Evolutionary conservation across 2,113 vertebrate genomes (phyloP).

Genomic region (Microcebus ravelobensis): DNA sequence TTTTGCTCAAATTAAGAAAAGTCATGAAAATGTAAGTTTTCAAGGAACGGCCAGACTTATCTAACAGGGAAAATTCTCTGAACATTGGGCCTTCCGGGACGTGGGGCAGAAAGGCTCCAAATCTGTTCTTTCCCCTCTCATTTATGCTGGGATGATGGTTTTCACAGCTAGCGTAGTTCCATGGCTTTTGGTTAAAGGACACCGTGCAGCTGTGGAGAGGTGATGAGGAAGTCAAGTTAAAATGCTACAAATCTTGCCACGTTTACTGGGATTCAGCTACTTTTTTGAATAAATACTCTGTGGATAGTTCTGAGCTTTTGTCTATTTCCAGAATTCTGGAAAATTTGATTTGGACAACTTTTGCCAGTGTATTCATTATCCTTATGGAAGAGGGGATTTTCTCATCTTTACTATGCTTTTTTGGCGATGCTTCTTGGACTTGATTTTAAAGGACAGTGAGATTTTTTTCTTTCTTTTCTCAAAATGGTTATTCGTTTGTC

Average conservation of each 20-base stretch:
- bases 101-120: no score
- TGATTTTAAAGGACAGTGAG: neutral
- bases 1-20: neutral
- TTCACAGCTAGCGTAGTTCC: no score
- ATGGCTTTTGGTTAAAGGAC: neutral
- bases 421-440: neutral
- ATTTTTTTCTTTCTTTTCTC: neutral
- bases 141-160: neutral
- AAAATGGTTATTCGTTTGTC: neutral
- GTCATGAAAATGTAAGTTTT: neutral
- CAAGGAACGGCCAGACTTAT: neutral
- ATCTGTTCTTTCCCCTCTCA: fast-evolving
- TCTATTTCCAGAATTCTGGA: neutral
- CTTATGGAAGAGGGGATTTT: neutral
- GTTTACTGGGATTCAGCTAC: neutral
- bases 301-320: neutral
- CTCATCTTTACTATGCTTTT: neutral
- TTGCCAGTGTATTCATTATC: neutral
- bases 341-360: neutral
- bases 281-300: neutral
- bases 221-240: neutral
- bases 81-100: no score
- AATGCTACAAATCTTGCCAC: neutral
- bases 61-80: neutral
- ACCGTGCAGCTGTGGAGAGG: neutral